phyloP scores from a whole-genome alignment of 2,888 invertebrate species.

The Caenorhabditis auriculariae region DNA sequence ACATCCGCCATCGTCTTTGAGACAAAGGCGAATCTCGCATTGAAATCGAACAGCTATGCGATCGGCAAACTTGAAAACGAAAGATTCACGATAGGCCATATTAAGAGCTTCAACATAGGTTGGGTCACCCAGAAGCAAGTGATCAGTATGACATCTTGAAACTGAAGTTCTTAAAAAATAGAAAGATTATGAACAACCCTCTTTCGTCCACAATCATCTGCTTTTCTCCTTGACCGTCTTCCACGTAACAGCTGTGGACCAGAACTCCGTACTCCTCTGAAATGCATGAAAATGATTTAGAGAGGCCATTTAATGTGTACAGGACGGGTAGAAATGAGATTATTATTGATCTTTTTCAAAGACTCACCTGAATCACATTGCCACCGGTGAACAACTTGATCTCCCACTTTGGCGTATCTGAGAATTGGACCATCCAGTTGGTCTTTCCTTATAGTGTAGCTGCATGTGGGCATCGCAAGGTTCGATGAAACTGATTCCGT shows the following conservation, averaged over 20 bases:
- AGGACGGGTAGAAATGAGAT: neutral
- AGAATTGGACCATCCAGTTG: constrained; percentile 61
- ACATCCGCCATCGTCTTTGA: constrained; percentile 62
- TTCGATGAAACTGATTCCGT: constrained; percentile 53
- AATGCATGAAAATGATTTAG: constrained; percentile 3
- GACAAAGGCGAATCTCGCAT: constrained; percentile 61
- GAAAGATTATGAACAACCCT: constrained; percentile 53
- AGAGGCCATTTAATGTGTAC: neutral
- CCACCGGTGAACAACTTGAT: constrained; percentile 63
- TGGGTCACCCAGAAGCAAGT: constrained; percentile 61
- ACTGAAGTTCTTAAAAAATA: neutral
- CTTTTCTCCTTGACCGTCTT: constrained; percentile 63
- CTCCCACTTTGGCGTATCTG: constrained; percentile 61
- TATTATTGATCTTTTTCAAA: neutral
- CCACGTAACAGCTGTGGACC: constrained; percentile 62
- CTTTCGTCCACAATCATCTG: constrained; percentile 58
- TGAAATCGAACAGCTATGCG: constrained; percentile 61
- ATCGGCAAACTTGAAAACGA: constrained; percentile 63
- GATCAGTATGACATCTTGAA: constrained; percentile 60
- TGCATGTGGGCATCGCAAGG: constrained; percentile 60
- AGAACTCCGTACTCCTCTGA: constrained; percentile 61
- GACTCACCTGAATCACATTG: constrained; percentile 58
- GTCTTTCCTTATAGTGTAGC: constrained; percentile 62
- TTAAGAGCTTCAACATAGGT: constrained; percentile 62
- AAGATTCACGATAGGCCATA: constrained; percentile 63